Evolutionary conservation across 2,797 vertebrate species (phyloP).

Genomic region (Dryobates pubescens): DNA sequence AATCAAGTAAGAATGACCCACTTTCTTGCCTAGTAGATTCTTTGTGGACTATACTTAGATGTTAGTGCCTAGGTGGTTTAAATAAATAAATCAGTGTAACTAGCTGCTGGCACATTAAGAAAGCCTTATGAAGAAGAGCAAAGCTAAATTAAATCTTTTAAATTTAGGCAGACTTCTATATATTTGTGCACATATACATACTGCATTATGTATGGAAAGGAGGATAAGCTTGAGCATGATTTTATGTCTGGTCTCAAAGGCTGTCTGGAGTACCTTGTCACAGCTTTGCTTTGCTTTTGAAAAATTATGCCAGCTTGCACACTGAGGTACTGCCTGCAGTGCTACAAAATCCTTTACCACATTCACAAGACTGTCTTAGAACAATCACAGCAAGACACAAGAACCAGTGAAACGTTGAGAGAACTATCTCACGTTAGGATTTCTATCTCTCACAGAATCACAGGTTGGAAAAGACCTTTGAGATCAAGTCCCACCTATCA

Average conservation of each 20-base stretch:
- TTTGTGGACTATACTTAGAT: not conserved
- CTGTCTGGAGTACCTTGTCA: not conserved
- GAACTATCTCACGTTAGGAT: not conserved
- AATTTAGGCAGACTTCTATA: not conserved
- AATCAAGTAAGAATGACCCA: not conserved
- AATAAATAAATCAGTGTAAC: not conserved
- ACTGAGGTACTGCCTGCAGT: not conserved
- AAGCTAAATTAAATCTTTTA: not conserved
- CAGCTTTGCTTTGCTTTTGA: not conserved
- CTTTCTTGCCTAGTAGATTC: not conserved
- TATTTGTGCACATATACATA: not conserved
- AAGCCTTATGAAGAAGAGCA: not conserved
- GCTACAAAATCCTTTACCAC: not conserved
- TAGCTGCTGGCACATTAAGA: not conserved
- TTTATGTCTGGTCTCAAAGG: not conserved
- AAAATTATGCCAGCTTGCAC: not conserved
- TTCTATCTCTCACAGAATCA: not conserved
- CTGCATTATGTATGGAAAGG: not conserved
- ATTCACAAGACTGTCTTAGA: not conserved
- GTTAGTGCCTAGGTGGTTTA: not conserved
- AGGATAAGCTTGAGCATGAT: not conserved
- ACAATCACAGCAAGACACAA: not conserved
- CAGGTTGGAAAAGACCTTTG: no score
- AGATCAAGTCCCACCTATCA: no score
- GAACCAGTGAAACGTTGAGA: not conserved